Conservation (phyloP, 1,140 invertebrate genomes). For the Magallana gigas region DNA sequence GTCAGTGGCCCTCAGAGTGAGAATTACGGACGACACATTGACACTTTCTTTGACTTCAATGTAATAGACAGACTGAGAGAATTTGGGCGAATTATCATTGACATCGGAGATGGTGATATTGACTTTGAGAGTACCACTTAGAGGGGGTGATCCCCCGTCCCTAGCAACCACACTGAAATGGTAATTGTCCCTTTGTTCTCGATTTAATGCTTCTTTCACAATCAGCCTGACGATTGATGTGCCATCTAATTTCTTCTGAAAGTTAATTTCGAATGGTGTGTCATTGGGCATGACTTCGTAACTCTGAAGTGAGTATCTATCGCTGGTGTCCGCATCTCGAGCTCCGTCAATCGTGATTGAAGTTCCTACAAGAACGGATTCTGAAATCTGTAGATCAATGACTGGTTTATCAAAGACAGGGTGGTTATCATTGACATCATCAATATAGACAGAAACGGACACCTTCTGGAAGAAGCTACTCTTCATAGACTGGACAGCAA, state of each 20-base stretch:
- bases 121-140: constrained; percentile 79
- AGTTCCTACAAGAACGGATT: constrained; percentile 67
- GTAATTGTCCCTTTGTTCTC: constrained; percentile 66
- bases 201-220: constrained; percentile 65
- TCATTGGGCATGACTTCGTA: constrained; percentile 62
- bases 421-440: constrained; percentile 74
- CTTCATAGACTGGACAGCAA: constrained; percentile 66
- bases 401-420: constrained; percentile 66
- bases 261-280: constrained; percentile 65
- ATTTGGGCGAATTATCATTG: constrained; percentile 78
- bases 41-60: constrained; percentile 77
- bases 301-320: constrained; percentile 63
- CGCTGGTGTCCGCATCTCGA: constrained; percentile 70
- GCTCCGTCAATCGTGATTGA: constrained; percentile 68
- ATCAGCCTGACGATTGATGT: constrained; percentile 67
- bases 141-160: constrained; percentile 78
- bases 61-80: constrained; percentile 92
- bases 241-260: constrained; percentile 68
- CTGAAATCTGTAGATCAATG: constrained; percentile 65
- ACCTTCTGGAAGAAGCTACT: constrained; percentile 68
- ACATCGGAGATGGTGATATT: constrained; percentile 82
- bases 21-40: constrained; percentile 56
- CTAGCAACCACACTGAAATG: constrained; percentile 88
- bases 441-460: constrained; percentile 61
- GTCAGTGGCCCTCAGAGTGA: constrained; percentile 87